Evolutionary conservation across 1,140 invertebrate species (phyloP).

Genomic region (Drosophila neocordata): DNA sequence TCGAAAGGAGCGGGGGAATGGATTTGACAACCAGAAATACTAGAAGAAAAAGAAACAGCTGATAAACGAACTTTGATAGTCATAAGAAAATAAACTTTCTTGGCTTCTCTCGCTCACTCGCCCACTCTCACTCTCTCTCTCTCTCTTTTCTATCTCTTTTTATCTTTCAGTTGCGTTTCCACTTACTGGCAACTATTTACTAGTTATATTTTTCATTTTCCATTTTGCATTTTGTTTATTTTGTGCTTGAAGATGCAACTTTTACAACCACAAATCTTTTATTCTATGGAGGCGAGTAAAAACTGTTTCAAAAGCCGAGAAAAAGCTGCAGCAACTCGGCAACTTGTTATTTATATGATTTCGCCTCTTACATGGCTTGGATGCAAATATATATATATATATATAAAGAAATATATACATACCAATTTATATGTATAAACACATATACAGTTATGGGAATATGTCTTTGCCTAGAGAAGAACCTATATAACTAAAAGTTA

Average conservation of each 20-base stretch:
- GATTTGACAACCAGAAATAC: background rate
- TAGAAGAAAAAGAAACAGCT: slow-evolving; percentile 8
- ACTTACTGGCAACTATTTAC: slow-evolving; percentile 7
- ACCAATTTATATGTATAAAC: background rate
- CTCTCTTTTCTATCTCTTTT: background rate
- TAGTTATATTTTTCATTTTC: slow-evolving; percentile 7
- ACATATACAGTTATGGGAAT: background rate
- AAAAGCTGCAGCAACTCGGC: slow-evolving; percentile 19
- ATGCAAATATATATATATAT: background rate
- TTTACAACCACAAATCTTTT: slow-evolving; percentile 43
- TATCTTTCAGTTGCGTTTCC: background rate
- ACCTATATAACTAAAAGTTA: no score
- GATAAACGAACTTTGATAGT: slow-evolving; percentile 17
- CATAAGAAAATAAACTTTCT: slow-evolving; percentile 47
- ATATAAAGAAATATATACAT: background rate
- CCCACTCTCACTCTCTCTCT: background rate
- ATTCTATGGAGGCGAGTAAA: slow-evolving; percentile 7
- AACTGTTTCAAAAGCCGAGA: slow-evolving; percentile 17
- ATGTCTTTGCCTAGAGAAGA: background rate
- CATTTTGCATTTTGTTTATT: slow-evolving; percentile 42
- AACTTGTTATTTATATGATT: slow-evolving; percentile 24
- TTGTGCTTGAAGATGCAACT: slow-evolving; percentile 51
- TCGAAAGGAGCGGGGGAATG: no score
- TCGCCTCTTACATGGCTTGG: background rate
- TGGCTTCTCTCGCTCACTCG: background rate